phyloP scores from a whole-genome alignment of 1,140 invertebrate genomes.

The Magallana ariakensis region DNA sequence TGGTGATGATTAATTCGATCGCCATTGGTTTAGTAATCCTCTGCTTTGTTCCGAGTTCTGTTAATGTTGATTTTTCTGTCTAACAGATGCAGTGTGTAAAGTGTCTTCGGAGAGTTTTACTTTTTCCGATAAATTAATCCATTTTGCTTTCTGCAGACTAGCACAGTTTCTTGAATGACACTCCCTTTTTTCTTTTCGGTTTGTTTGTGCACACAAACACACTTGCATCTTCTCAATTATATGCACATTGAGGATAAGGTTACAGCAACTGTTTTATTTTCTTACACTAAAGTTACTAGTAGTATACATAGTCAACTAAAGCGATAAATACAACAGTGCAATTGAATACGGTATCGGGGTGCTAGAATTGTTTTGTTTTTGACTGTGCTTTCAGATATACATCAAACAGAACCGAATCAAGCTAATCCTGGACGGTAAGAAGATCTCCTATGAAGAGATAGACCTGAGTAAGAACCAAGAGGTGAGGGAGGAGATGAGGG shows the following conservation, averaged over 20 bases:
- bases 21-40: neutral
- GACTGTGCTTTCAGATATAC: conserved; percentile 58
- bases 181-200: neutral
- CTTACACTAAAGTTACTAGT: no score
- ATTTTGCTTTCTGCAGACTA: neutral
- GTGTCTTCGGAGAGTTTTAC: neutral
- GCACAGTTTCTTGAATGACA: neutral
- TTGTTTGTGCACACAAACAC: neutral
- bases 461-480: conserved; percentile 62
- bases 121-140: conserved; percentile 16
- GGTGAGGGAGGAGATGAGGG: conserved; percentile 62
- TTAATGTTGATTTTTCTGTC: conserved; percentile 22
- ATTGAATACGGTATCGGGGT: no score
- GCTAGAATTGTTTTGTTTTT: no score
- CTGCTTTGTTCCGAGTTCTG: conserved; percentile 11
- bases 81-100: neutral
- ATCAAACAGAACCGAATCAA: conserved; percentile 65
- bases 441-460: conserved; percentile 62
- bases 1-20: neutral
- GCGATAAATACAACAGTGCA: no score
- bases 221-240: neutral
- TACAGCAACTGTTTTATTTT: no score
- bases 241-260: no score
- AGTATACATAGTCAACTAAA: no score
- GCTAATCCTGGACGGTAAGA: conserved; percentile 63